These are phyloP conservation scores for Oscheius sp. DNA, from an alignment of 1,140 invertebrate species.

Conservation along the genomic window DNA sequence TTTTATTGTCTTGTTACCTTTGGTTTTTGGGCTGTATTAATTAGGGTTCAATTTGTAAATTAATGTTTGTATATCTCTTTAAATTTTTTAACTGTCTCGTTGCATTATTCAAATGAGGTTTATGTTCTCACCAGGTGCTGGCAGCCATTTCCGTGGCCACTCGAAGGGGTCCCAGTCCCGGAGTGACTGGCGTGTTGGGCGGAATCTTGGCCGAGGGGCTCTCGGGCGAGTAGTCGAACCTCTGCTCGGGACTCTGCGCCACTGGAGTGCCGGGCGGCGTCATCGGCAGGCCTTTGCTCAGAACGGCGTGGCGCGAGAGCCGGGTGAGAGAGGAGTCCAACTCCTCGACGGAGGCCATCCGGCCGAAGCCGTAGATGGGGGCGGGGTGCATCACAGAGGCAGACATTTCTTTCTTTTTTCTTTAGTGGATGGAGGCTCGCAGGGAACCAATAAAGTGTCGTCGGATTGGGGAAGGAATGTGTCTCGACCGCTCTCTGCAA, in stretches of 20 bases:
- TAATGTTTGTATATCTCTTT: too few species aligned
- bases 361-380: not conserved
- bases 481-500: too few species aligned
- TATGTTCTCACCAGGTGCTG: not conserved
- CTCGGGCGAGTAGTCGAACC: not conserved
- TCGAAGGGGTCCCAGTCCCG: not conserved
- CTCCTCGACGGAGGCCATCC: slow-evolving; percentile 11
- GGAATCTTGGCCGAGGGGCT: not conserved
- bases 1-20: too few species aligned
- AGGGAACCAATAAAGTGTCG: too few species aligned
- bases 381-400: not conserved
- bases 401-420: slow-evolving; percentile 2
- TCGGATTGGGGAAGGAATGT: too few species aligned
- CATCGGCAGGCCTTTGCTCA: not conserved
- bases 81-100: too few species aligned
- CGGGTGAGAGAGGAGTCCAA: not conserved
- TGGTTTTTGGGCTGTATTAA: too few species aligned
- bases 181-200: not conserved
- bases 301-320: not conserved
- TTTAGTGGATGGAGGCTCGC: too few species aligned
- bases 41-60: too few species aligned
- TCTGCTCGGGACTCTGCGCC: not conserved
- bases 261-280: not conserved
- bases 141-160: not conserved
- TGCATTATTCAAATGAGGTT: too few species aligned